A percentile compares a stretch with the other conserved stretches of the same genome.
phyloP scores from a whole-genome alignment of 2,113 vertebrate genomes.

The Zapus hudsonius region DNA sequence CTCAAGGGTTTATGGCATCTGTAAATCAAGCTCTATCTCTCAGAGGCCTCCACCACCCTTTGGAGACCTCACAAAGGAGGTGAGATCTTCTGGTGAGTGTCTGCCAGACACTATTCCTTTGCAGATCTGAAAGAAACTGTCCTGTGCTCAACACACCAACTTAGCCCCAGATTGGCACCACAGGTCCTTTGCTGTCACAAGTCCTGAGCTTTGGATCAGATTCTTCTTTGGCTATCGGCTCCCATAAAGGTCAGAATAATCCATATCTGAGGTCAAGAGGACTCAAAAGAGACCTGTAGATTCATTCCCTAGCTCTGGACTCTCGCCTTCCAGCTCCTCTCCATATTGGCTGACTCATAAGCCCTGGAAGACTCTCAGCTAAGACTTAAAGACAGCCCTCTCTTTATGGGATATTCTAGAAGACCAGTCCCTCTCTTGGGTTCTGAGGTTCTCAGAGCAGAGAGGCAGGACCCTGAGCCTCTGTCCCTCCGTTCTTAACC shows the following conservation, averaged over 20 bases:
- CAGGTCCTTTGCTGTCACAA: no score
- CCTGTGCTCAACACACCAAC: background rate
- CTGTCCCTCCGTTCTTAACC: background rate
- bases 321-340: background rate
- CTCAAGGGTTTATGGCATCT: background rate
- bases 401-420: background rate
- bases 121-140: background rate
- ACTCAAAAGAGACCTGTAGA: background rate
- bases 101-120: background rate
- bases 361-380: background rate
- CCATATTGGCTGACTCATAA: background rate
- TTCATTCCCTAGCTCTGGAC: background rate
- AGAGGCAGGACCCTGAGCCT: background rate
- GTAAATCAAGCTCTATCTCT: background rate
- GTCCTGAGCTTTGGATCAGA: constrained; percentile 20
- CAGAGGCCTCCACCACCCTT: background rate
- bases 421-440: background rate
- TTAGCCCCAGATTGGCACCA: background rate
- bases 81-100: no score
- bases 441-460: background rate
- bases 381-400: background rate
- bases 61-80: background rate
- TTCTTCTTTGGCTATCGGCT: background rate
- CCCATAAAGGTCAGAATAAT: background rate
- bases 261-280: background rate